phyloP scores from a whole-genome alignment of 2,888 invertebrate species.

The Drosophila kambysellisi region DNA sequence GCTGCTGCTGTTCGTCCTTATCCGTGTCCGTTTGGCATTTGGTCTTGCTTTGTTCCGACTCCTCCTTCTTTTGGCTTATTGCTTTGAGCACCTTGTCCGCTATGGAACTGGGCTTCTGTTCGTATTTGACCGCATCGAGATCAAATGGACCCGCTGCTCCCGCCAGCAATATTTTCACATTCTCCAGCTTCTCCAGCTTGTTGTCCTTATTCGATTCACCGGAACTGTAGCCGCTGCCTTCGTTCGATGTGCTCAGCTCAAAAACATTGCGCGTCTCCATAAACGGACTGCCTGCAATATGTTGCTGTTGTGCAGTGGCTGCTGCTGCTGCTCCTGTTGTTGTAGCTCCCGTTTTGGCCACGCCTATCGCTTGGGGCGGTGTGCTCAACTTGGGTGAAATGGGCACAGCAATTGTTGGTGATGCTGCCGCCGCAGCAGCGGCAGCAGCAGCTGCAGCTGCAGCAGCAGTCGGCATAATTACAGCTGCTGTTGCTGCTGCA shows the following conservation, averaged over 20 bases:
- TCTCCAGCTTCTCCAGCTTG: conserved; percentile 83
- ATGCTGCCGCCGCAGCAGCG: conserved; percentile 13
- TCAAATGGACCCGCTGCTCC: conserved; percentile 82
- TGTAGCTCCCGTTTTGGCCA: conserved; percentile 31
- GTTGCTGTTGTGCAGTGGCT: conserved; percentile 22
- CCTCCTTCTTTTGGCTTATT: conserved; percentile 87
- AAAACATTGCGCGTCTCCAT: conserved; percentile 84
- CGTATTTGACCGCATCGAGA: conserved; percentile 83
- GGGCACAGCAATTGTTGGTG: conserved; percentile 27
- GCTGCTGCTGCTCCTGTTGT: conserved; percentile 27
- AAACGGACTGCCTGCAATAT: conserved; percentile 82
- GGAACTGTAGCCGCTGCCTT: conserved; percentile 77
- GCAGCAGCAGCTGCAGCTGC: conserved; percentile 10
- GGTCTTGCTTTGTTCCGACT: conserved; percentile 85
- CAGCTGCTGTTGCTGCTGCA: conserved; percentile 21
- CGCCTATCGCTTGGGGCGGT: conserved; percentile 53
- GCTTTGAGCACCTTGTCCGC: conserved; percentile 88
- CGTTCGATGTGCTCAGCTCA: conserved; percentile 81
- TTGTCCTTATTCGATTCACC: conserved; percentile 81
- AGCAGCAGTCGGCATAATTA: conserved; percentile 7
- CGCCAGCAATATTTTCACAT: conserved; percentile 83
- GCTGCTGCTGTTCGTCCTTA: conserved; percentile 73
- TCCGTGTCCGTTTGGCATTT: conserved; percentile 77
- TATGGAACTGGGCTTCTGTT: conserved; percentile 86
- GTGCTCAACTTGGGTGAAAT: conserved; percentile 63